A percentile compares a stretch with the other conserved stretches of the same genome.
phyloP scores from a whole-genome alignment of 2,113 vertebrate genomes.

The Oreochromis tanganicae region DNA sequence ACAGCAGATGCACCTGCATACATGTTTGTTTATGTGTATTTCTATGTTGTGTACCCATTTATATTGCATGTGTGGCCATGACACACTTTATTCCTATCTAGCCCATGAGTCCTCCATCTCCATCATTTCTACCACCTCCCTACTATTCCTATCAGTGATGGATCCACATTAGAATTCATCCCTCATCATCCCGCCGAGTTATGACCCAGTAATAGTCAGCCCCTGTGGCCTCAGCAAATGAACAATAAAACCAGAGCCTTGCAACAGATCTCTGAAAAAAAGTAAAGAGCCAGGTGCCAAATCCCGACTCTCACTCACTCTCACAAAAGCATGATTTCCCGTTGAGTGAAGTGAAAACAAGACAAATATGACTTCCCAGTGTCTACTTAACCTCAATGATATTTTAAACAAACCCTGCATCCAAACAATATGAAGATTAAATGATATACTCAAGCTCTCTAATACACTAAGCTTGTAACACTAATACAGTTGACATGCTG shows the following conservation, averaged over 20 bases:
- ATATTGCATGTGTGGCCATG: neutral
- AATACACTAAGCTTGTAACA: neutral
- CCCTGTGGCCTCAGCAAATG: constrained; percentile 63
- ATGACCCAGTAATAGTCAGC: constrained; percentile 70
- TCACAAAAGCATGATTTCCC: neutral
- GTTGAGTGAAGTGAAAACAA: constrained; percentile 18
- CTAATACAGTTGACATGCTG: constrained; percentile 1
- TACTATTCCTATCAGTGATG: constrained; percentile 32
- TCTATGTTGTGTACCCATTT: neutral
- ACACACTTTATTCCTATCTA: constrained; percentile 44
- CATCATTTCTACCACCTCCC: constrained; percentile 32
- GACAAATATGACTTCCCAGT: constrained; percentile 34
- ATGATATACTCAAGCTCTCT: constrained; percentile 2
- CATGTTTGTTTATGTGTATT: neutral
- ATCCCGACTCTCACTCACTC: constrained; percentile 16
- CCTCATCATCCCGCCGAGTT: constrained; percentile 64
- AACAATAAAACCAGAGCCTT: constrained; percentile 66
- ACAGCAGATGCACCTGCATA: neutral
- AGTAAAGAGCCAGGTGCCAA: constrained; percentile 35
- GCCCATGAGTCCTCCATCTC: constrained; percentile 35
- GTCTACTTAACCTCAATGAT: constrained; percentile 36
- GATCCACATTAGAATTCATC: constrained; percentile 65
- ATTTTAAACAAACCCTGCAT: constrained; percentile 7
- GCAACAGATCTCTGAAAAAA: constrained; percentile 51
- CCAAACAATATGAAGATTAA: constrained; percentile 22